Evolutionary conservation across 2,888 invertebrate species (phyloP), one percentile per base, ranked within the genome.

Genomic region (Acronicta psi): DNA sequence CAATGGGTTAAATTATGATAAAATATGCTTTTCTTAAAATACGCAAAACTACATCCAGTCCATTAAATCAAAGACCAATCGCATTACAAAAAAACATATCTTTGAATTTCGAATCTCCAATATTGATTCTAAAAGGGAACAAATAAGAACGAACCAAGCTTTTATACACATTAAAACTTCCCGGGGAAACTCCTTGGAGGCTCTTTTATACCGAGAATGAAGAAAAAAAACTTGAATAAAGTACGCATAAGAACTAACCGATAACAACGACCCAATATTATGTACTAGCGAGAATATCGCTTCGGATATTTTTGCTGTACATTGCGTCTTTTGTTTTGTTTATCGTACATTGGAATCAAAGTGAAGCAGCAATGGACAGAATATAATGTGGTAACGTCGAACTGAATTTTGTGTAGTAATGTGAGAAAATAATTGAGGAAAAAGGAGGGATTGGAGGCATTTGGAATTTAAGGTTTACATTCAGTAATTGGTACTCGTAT

Each of bases 131-230:
- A 72, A 71, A 72, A 73, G 73, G 75, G 69, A 78, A 68, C 69
- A 63, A 75, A 77, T 69, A 77, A 76, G 64, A 73, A 54, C 60
- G 63, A 75, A 73, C 67, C 73, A 77, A 74, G 83, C 86, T 86
- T 85, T 84, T 81, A 88, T 85, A 80, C 75, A 86, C 85, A 85
- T 85, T 86, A 87, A 88, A 87, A 87, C 82, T 87, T 86, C 57
- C 44, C 46, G 29, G 36, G 29, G 40, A 64, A 75, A 66, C 67
- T 70, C 68, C 64, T 60, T 44, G 34, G 61, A 57, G 69, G 49
- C 47, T 54, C 64, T 60, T 75, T 75, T 62, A 59, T 73, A 44
- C 31, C 7, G 57, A 40, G 67, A 62, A 73, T 57, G 67, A 75
- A 70, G 61, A 64, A 62, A 64, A 64, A 61, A 69, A 50, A 25